Base-by-base conservation (phyloP, 2,888 invertebrate species). In the Alentia gelatinosa region DNA sequence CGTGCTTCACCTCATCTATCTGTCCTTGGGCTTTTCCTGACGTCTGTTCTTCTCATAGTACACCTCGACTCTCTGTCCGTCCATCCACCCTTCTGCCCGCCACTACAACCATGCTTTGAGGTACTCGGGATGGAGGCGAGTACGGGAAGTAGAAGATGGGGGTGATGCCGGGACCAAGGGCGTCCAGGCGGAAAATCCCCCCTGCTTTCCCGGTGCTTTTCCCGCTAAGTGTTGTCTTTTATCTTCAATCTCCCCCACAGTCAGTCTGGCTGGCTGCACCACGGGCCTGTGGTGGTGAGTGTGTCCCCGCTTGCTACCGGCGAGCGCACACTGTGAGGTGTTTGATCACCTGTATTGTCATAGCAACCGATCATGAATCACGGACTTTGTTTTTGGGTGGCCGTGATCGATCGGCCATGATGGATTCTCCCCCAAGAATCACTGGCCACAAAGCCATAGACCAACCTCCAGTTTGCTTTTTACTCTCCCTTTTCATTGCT, bases 341-440 rank as follows among this genome's bases (percentile, higher is more conserved):
- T 68, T 68, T 68, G 68, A 68, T 68, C 68, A 68, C 68, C 68
- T 68, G 68, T 30, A 68, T 68, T 68, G 68, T 68, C 68, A 68
- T 68, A 68, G 68, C 68, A 68, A 68, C 68, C 68, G 68, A 68
- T 68, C 68, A 26, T 30, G 68, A 68, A 68, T 68, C 68, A 68
- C 68, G 68, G 68, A 30, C 5, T 15, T 68, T 68, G 68, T 68
- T 68, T 68, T 68, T 30, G 12, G 68, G 30, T 30, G 68, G 68
- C 30, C 68, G 68, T 68, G 33, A 26, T 68, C 3, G 68, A 15
- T 30, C 47, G 68, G 30, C 30, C n/a, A 26, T 26, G 68, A 30
- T 56, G 19, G 56, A n/a, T n/a, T 56, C 56, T 56, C 5, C n/a
- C 56, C 56, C 56, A 56, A n/a, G 56, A 56, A 56, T 56, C 19